phyloP scores from a whole-genome alignment of 2,797 vertebrate species.

The Nyctalus aviator region DNA sequence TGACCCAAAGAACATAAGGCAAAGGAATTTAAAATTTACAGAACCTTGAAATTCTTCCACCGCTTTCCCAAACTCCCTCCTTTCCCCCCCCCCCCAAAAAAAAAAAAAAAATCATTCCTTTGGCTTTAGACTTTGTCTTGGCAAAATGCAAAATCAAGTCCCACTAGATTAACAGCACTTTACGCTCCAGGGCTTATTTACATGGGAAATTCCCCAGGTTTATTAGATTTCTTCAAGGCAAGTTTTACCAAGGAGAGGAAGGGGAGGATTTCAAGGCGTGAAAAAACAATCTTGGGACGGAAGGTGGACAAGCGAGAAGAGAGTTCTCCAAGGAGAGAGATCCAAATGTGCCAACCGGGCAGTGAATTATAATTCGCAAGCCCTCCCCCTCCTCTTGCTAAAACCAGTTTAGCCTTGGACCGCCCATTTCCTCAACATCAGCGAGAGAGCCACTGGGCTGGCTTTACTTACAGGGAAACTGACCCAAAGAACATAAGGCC shows the following conservation, averaged over 20 bases:
- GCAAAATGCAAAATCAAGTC: slow-evolving; percentile 25
- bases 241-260: background rate
- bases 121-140: background rate
- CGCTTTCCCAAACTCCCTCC: background rate
- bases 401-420: background rate
- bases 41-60: background rate
- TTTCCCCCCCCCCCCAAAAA: background rate
- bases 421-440: background rate
- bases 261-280: background rate
- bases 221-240: background rate
- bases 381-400: background rate
- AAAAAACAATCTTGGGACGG: background rate
- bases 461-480: background rate
- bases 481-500: background rate
- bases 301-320: background rate
- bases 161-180: background rate
- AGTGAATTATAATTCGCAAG: background rate
- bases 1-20: too few relatives aligned
- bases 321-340: background rate
- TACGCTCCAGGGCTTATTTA: slow-evolving; percentile 1
- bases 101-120: background rate
- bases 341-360: background rate
- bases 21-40: too few relatives aligned
- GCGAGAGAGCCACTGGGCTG: background rate
- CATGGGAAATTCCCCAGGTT: background rate